These are phyloP conservation scores for Leucoraja erinaceus DNA, from an alignment of 2,113 vertebrate genomes.

Conservation along the genomic window DNA sequence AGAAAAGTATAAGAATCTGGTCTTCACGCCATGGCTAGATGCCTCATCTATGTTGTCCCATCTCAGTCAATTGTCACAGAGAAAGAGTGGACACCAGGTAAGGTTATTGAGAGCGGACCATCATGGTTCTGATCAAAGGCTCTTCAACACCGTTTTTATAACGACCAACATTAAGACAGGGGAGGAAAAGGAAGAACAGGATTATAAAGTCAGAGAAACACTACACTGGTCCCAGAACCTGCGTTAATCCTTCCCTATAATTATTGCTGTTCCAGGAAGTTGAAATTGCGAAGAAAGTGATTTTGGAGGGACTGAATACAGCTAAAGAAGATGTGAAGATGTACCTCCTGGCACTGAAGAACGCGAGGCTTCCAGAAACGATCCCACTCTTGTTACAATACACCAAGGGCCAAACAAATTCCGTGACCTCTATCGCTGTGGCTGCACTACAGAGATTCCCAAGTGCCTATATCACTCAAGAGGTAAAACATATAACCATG, in stretches of 20 bases:
- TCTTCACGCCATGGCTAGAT: background rate
- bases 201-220: background rate
- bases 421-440: background rate
- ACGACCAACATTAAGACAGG: background rate
- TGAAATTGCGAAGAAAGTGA: conserved; percentile 38
- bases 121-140: background rate
- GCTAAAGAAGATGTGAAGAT: conserved; percentile 41
- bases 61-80: background rate
- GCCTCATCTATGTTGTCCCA: background rate
- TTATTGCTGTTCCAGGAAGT: conserved; percentile 47
- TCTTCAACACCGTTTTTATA: too few relatives aligned
- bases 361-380: conserved; percentile 42
- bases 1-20: background rate
- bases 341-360: conserved; percentile 52
- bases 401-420: conserved; percentile 22
- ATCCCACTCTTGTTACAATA: conserved; percentile 50
- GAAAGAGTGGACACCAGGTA: background rate
- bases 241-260: too few relatives aligned
- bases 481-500: conserved; percentile 44
- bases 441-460: conserved; percentile 48
- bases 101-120: background rate
- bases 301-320: conserved; percentile 44
- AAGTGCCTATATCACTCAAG: background rate
- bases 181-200: background rate
- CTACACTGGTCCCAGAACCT: background rate